Base-by-base conservation (phyloP, 2,888 invertebrate genomes). In the Caenorhabditis drosophilae region DNA sequence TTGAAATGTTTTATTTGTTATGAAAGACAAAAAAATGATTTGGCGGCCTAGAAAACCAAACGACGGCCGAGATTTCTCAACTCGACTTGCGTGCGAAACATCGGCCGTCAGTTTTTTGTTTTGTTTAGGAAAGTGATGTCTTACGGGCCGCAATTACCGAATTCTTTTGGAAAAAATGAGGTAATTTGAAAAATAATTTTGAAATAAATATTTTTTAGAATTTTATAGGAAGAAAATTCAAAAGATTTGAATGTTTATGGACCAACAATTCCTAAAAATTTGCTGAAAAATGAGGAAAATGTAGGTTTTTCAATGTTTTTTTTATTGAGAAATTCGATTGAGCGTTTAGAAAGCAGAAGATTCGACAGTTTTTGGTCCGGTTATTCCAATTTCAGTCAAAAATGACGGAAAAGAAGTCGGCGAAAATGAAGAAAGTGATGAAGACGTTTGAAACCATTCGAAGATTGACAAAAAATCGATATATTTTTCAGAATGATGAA, bases 71-170 rank as follows among this genome's bases (percentile, higher is more conserved):
- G n/a, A n/a, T n/a, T n/a, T n/a, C n/a, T n/a, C n/a, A n/a, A n/a
- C n/a, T n/a, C n/a, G n/a, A n/a, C n/a, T n/a, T n/a, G n/a, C n/a
- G n/a, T n/a, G n/a, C n/a, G n/a, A n/a, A n/a, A n/a, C n/a, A n/a
- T n/a, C n/a, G n/a, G n/a, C n/a, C n/a, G n/a, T n/a, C n/a, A n/a
- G n/a, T n/a, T n/a, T n/a, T n/a, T n/a, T n/a, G n/a, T n/a, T n/a
- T n/a, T n/a, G n/a, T n/a, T n/a, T n/a, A n/a, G n/a, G n/a, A n/a
- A n/a, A n/a, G n/a, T n/a, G n/a, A 42, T 42, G 42, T 45, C 44
- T 15, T 45, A 45, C 27, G 44, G 44, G 2, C 44, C 44, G 7
- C 44, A 45, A 16, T 15, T 36, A n/a, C 36, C 36, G 4, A 36
- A n/a, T 36, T n/a, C 7, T 4, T 4, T 36, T 9, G 16, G 4